phyloP scores from a whole-genome alignment of 2,113 vertebrate species.

The Odobenus rosmarus region DNA sequence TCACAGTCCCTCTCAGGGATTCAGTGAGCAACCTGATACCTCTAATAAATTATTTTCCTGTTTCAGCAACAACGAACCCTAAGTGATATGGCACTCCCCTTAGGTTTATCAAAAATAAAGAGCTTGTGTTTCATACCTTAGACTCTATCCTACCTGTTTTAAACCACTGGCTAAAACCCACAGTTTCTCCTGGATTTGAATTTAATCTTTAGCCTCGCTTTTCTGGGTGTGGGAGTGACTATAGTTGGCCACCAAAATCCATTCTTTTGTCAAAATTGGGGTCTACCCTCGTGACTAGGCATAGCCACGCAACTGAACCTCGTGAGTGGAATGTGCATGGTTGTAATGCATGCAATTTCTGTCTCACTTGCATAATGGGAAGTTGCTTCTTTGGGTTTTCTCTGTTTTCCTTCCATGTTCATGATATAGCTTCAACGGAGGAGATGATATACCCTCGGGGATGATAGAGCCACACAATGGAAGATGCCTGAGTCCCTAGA shows the following conservation, averaged over 20 bases:
- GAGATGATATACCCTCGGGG: too few relatives aligned
- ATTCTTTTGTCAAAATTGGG: not conserved
- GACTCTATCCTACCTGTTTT: not conserved
- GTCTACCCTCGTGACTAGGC: not conserved
- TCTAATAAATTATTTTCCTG: not conserved
- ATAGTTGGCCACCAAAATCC: not conserved
- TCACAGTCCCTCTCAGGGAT: not conserved
- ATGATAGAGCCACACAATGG: not conserved
- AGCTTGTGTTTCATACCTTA: not conserved
- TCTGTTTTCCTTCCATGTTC: not conserved
- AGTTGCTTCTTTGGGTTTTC: not conserved
- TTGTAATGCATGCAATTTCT: not conserved
- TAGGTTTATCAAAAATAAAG: not conserved
- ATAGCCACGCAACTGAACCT: not conserved
- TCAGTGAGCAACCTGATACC: not conserved
- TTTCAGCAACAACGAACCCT: not conserved
- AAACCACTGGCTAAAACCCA: not conserved
- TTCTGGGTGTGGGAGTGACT: not conserved
- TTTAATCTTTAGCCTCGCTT: not conserved
- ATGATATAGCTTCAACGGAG: not conserved
- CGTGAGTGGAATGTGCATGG: not conserved
- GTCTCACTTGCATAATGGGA: not conserved
- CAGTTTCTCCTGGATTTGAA: not conserved
- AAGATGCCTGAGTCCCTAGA: not conserved
- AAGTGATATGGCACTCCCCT: not conserved